Evolutionary conservation across 2,888 invertebrate genomes (phyloP), one percentile per base, ranked within the genome.

Genomic region (Leptopilina syphax): DNA sequence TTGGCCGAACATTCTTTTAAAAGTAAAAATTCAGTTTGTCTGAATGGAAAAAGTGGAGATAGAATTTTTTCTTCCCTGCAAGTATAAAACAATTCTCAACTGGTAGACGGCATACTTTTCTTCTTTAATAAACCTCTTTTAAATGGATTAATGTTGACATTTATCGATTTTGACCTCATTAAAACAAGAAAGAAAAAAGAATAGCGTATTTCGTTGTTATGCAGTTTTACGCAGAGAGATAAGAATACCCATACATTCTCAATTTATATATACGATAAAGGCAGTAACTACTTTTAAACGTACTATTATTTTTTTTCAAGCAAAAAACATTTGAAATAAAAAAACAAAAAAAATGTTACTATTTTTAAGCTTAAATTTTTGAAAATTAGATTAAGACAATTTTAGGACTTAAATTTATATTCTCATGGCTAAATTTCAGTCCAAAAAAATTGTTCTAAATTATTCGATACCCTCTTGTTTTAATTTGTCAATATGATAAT

Each of bases 231-330:
- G 82, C 77, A 79, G 80, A 84, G 81, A 80, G 84, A 82, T 83
- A 83, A 84, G 81, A 80, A 80, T 78, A 66, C 76, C 70, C 68
- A 54, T 79, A 76, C 76, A 60, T 77, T 68, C 77, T 65, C 80
- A 76, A 76, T 83, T 83, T 81, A 80, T 81, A 80, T 7, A 70
- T 79, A 63, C 79, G 84, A 84, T 83, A 84, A 78, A 77, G 81
- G 78, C 77, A 84, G 81, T 79, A 77, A 82, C 76, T 57, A 79
- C 66, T 67, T 44, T 66, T 34, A 13, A 4, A n/a, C 3, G 60
- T 10, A 65, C 10, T 24, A 44, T 54, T 54, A 54, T 57, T 34
- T 6, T 18, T n/a, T 34, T 12, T n/a, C 57, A 57, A 50, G 34
- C 34, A 73, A 54, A 34, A 34, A 34, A 73, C 34, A 73, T 54